Evolutionary conservation across 2,888 invertebrate species (phyloP).

Genomic region (Archips xylosteana): DNA sequence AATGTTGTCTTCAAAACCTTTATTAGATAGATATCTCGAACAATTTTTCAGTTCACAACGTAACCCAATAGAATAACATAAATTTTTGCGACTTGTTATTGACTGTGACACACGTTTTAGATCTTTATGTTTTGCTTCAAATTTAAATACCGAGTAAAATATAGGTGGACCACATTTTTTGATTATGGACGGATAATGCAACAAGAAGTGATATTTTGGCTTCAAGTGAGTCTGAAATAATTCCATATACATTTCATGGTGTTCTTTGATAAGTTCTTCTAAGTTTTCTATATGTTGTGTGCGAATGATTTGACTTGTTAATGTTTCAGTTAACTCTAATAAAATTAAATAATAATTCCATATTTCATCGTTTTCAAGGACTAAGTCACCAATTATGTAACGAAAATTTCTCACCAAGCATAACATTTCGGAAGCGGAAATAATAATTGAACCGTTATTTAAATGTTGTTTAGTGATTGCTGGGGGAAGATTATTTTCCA

Average conservation of each 20-base stretch:
- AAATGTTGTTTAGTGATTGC: conserved; percentile 45
- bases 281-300: no score
- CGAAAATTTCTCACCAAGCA: conserved; percentile 49
- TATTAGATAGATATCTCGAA: background rate
- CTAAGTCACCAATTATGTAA: conserved; percentile 49
- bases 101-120: conserved; percentile 36
- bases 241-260: conserved; percentile 32
- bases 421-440: conserved; percentile 54
- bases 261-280: conserved; percentile 14
- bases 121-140: conserved; percentile 47
- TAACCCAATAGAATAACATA: conserved; percentile 7
- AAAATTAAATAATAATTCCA: conserved; percentile 47
- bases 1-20: no score
- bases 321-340: conserved; percentile 44
- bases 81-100: no score
- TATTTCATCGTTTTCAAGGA: conserved; percentile 39
- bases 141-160: conserved; percentile 43
- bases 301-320: no score
- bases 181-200: conserved; percentile 45
- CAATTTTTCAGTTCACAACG: conserved; percentile 7
- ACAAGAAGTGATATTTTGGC: conserved; percentile 44
- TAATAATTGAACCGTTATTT: conserved; percentile 44
- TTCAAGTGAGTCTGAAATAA: conserved; percentile 37
- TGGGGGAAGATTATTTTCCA: conserved; percentile 43
- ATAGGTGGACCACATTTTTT: conserved; percentile 43